Percentiles rank a stretch among this genome's conserved stretches.
phyloP scores from a whole-genome alignment of 1,140 invertebrate species.

The Calliphora vicina region DNA sequence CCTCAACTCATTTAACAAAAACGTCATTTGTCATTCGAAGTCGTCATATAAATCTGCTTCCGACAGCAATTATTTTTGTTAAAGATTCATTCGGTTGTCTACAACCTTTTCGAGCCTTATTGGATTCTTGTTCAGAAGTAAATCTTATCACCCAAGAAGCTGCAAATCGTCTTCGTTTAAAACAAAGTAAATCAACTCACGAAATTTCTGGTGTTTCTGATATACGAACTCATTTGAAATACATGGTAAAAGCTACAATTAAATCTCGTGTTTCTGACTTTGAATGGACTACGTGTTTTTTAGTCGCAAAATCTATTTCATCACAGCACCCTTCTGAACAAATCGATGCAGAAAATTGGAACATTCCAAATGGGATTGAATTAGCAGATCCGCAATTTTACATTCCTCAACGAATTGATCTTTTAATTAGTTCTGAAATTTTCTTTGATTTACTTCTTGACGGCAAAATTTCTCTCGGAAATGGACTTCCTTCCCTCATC shows the following conservation, averaged over 20 bases:
- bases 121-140: not conserved
- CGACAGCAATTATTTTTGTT: not conserved
- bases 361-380: not conserved
- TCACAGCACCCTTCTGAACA: not conserved
- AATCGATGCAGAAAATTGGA: not conserved
- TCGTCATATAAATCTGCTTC: not conserved
- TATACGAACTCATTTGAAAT: not conserved
- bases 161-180: not conserved
- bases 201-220: not conserved
- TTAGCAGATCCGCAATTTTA: not conserved
- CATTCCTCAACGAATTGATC: not conserved
- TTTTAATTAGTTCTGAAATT: not conserved
- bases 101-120: not conserved
- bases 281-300: not conserved
- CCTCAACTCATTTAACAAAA: not conserved
- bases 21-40: not conserved
- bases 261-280: not conserved
- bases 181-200: not conserved
- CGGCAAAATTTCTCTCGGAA: not conserved
- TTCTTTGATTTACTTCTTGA: not conserved
- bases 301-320: not conserved
- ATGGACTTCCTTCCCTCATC: no score
- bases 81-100: not conserved
- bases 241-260: not conserved
- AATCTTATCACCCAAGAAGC: not conserved